Base-by-base conservation (phyloP, 1,140 invertebrate species). In the Epicauta chinensis region DNA sequence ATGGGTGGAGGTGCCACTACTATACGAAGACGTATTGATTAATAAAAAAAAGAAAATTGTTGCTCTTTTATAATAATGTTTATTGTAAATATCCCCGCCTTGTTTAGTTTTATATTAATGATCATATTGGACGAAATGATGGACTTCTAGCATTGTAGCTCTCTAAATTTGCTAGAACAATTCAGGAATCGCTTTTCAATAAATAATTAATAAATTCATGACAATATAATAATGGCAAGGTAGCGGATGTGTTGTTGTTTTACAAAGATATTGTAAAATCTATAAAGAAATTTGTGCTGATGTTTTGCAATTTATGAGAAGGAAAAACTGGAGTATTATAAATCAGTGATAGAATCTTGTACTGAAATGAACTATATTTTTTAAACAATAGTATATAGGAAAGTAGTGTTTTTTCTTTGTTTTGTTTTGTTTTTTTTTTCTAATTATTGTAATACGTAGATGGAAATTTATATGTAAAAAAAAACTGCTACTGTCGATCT, bases 261-360 rank as follows among this genome's bases (percentile, higher is more conserved):
- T 32, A 31, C 17, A 15, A n/a, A 34, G 4, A 23, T 23, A 23
- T 5, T 23, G 4, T 7, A 3, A 3, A 23, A 2, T 23, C 23
- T 7, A 23, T 3, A 23, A 23, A 23, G n/a, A n/a, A n/a, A n/a
- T n/a, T 23, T 23, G 23, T 23, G 23, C 23, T 7, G 23, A 23
- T 23, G 3, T 23, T n/a, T n/a, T n/a, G n/a, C n/a, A n/a, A n/a
- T n/a, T 0, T 23, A 23, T 23, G 7, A 23, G 4, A 23, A 23
- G 7, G 23, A 23, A 23, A 52, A 62, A 63, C 51, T 62, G 51
- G 64, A 67, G 64, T 67, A 67, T 67, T 67, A 68, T 59, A 53
- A 62, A 40, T 56, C 55, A 65, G 64, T 66, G 64, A 67, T 65
- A 63, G 55, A 23, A 23, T 23, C 4, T 23, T 40, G 32, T 56